Evolutionary conservation across 2,888 invertebrate genomes (phyloP), one percentile per base, ranked within the genome.

Genomic region (Drosophila paranaensis): DNA sequence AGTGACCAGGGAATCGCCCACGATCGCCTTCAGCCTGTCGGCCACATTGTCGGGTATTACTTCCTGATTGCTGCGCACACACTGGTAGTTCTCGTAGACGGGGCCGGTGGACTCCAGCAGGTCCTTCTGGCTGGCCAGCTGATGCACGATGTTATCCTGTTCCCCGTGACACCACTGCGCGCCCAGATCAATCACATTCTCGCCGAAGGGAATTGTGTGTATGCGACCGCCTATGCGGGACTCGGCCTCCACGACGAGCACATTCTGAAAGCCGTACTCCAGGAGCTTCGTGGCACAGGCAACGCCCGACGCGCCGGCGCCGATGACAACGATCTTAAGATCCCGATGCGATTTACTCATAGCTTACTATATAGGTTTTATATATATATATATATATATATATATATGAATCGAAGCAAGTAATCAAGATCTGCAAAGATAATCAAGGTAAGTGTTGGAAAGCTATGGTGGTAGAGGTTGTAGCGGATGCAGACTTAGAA

Each of bases 221-320:
- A 96, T 94, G 63, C 96, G 93, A 0, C 96, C 96, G 0, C 96
- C 96, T 54, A 96, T 93, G 20, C 95, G 93, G 60, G 94, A 92
- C 73, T 94, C 94, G 0, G 95, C 95, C 90, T 96, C 96, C 40
- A 96, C 86, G 0, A 95, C 93, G 27, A 94, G 83, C 5, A 95
- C 94, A 81, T 94, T 92, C 48, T 91, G 90, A 61, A 93, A 91
- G 25, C 93, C 93, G 61, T 91, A 91, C 48, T 93, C 92, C 25
- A 93, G 71, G 5, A 94, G 88, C 70, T 92, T 92, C 35, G 93
- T 91, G 25, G 92, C 93, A 11, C 93, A 93, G n/a, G 93, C 93
- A 51, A 93, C 91, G 8, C 93, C 93, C 33, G 93, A 90, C 33
- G 92, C 91, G 30, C 93, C 93, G 14, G 93, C 92, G 13, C 93